Evolutionary conservation across 2,113 vertebrate species (phyloP), one percentile per base, ranked within the genome.

Genomic region (Xyrauchen texanus): DNA sequence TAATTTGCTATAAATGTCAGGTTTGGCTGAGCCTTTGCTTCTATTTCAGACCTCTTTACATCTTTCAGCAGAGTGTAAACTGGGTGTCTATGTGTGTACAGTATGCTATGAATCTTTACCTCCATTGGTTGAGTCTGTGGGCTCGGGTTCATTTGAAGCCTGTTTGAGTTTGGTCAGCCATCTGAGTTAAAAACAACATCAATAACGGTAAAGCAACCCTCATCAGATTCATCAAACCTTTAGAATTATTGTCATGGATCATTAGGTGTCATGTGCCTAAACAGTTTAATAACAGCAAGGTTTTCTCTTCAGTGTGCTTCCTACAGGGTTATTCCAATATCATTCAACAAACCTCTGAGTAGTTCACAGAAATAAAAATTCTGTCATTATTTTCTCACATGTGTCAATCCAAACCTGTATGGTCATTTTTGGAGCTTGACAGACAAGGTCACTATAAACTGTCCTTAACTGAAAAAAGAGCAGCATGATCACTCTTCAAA

Each of bases 141-240:
- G 65, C 3, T 74, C 75, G 44, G 51, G 53, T 71, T 70, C 68
- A n/a, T 49, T 78, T 21, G 84, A 74, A 53, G 78, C 84, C 62
- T 67, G 46, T 21, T 52, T 81, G n/a, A 85, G 66, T 42, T 77
- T 82, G 70, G 60, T 69, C 61, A 85, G 57, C 84, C 84, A 85
- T 71, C 84, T 85, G 63, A 10, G 21, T 61, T 47, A 53, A 12
- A 21, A 63, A 11, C 0, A 47, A 46, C 52, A 62, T 74, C n/a
- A 13, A 74, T 51, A 16, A 62, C 7, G 42, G 10, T 47, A 21
- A 73, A 6, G 21, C 21, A 34, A 34, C 21, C 7, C 68, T 75
- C 16, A 34, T 34, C 1, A 34, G 21, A 34, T 34, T 34, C 21
- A 34, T 34, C 21, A 34, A 34, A 34, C 21, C 21, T 34, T 34